These are phyloP conservation scores for Campoletis sonorensis DNA, from an alignment of 1,140 invertebrate species.

Conservation along the genomic window DNA sequence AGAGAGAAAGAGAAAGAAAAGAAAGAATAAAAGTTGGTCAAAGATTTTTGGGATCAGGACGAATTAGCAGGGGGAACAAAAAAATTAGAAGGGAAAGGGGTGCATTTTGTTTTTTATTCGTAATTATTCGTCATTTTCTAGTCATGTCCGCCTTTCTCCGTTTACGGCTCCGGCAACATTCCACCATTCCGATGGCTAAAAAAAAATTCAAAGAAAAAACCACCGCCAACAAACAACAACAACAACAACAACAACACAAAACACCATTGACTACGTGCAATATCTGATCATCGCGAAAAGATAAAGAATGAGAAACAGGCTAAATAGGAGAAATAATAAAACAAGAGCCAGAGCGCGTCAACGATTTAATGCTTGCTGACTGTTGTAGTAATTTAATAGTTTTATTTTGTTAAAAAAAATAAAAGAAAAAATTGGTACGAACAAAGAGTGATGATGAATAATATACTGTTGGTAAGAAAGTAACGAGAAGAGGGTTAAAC, in stretches of 20 bases:
- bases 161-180: slow-evolving; percentile 23
- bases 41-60: not conserved
- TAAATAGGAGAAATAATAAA: slow-evolving; percentile 33
- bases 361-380: slow-evolving; percentile 71
- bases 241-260: not conserved
- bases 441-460: not conserved
- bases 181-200: slow-evolving; percentile 29
- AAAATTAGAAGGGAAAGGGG: not conserved
- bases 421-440: slow-evolving; percentile 13
- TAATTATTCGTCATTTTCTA: slow-evolving; percentile 25
- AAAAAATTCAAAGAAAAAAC: slow-evolving; percentile 15
- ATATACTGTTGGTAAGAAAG: slow-evolving; percentile 5
- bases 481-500: not conserved
- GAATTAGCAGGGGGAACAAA: not conserved
- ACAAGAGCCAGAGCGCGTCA: slow-evolving; percentile 60
- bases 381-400: slow-evolving; percentile 74
- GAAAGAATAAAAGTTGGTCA: not conserved
- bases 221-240: not conserved
- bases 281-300: not conserved
- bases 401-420: slow-evolving; percentile 73
- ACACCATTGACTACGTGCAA: not conserved
- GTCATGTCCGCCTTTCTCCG: slow-evolving; percentile 36
- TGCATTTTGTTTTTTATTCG: slow-evolving; percentile 51
- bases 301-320: slow-evolving; percentile 30
- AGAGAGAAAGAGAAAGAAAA: not conserved